Percentiles rank a stretch among this genome's conserved stretches.
These are phyloP conservation scores for Micrastur ruficollis DNA, from an alignment of 2,797 vertebrate genomes.

Conservation along the genomic window DNA sequence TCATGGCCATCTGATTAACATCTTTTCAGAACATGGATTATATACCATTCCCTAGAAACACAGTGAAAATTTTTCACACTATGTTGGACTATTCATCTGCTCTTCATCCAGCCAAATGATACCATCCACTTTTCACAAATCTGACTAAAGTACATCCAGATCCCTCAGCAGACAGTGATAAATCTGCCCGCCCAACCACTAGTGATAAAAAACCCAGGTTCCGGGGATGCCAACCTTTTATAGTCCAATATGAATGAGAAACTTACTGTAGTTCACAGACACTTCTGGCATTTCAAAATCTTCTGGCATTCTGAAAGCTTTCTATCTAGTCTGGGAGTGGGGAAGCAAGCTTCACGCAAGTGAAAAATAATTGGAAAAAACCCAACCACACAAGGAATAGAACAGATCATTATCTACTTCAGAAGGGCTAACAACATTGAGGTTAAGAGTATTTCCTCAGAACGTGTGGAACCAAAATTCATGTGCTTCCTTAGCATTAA, in stretches of 20 bases:
- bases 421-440: background rate
- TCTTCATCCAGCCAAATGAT: background rate
- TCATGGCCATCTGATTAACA: background rate
- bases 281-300: background rate
- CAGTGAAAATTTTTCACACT: background rate
- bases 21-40: background rate
- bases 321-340: background rate
- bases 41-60: background rate
- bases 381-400: background rate
- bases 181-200: background rate
- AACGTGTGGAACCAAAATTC: background rate
- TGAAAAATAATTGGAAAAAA: background rate
- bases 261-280: background rate
- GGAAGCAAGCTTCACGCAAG: background rate
- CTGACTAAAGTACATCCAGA: background rate
- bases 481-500: background rate
- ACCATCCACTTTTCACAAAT: background rate
- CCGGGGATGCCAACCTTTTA: background rate
- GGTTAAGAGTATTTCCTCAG: background rate
- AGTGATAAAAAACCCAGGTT: background rate
- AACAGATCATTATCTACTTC: background rate
- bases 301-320: background rate
- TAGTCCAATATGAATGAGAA: background rate
- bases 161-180: background rate
- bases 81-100: accelerated